These are phyloP conservation scores for Prenolepis imparis DNA, from an alignment of 2,888 invertebrate genomes.

Conservation along the genomic window DNA sequence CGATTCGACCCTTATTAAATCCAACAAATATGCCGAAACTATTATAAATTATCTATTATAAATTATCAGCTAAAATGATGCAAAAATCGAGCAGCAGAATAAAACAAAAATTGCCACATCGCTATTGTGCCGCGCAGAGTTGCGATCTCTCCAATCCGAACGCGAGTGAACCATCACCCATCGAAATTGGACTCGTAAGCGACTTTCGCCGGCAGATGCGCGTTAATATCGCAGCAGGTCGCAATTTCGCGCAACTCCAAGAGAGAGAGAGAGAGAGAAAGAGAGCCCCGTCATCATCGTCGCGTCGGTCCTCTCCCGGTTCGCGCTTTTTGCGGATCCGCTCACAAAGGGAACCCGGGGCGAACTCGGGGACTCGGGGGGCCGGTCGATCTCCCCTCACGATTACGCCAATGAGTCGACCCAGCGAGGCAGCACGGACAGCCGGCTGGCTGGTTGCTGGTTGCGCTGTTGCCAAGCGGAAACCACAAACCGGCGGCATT, in stretches of 20 bases:
- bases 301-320: conserved; percentile 8
- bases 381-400: conserved; percentile 56
- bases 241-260: background rate
- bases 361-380: conserved; percentile 11
- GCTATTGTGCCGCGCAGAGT: background rate
- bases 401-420: conserved; percentile 74
- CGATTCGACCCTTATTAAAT: no score
- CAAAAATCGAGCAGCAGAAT: no score
- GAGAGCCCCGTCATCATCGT: conserved; percentile 3
- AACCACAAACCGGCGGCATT: conserved; percentile 77
- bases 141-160: background rate
- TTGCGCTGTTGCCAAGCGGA: conserved; percentile 85
- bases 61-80: no score
- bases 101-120: no score
- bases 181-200: conserved; percentile 22
- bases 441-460: conserved; percentile 68
- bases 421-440: conserved; percentile 72
- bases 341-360: conserved; percentile 57
- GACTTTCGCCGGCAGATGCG: conserved; percentile 53
- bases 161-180: conserved; percentile 2
- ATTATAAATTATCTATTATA: no score
- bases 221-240: conserved; percentile 37
- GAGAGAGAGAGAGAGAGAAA: background rate
- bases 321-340: conserved; percentile 61
- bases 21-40: no score